A percentile compares a stretch with the other conserved stretches of the same genome.
Evolutionary conservation across 2,797 vertebrate species (phyloP).

Genomic region (Paguma larvata): DNA sequence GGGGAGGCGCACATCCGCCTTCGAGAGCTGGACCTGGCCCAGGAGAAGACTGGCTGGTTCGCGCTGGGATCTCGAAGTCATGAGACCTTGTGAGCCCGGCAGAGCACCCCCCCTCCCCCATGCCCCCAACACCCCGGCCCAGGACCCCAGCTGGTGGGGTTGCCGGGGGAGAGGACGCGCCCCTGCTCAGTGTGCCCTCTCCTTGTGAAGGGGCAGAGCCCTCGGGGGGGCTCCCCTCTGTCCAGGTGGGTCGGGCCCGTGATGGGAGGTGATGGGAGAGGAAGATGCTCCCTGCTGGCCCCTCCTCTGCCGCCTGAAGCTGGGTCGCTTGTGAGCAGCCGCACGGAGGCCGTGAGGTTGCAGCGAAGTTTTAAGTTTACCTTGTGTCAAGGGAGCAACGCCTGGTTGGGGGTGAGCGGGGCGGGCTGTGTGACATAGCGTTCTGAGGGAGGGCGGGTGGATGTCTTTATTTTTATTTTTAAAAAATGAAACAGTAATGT

Average conservation of each 20-base stretch:
- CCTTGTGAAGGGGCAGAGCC: conserved; percentile 35
- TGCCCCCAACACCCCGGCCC: not conserved
- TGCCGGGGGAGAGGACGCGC: not conserved
- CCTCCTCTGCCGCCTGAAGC: conserved; percentile 40
- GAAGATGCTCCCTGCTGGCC: not conserved
- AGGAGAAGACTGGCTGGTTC: conserved; percentile 97
- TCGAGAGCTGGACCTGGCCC: conserved; percentile 92
- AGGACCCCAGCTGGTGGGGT: conserved; percentile 23
- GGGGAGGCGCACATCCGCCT: conserved; percentile 95
- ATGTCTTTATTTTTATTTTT: conserved; percentile 87
- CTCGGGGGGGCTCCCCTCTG: not conserved
- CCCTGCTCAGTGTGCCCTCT: not conserved
- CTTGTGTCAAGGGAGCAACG: conserved; percentile 92
- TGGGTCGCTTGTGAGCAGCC: conserved; percentile 59
- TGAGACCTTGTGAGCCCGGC: conserved; percentile 86
- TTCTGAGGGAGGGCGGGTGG: conserved; percentile 67
- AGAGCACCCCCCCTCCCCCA: not conserved
- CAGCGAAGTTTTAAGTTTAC: conserved; percentile 87
- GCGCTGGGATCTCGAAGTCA: conserved; percentile 91
- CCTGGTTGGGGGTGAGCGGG: conserved; percentile 74
- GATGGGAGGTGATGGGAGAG: not conserved
- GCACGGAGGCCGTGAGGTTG: conserved; percentile 73
- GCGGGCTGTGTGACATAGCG: conserved; percentile 56
- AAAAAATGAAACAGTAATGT: conserved; percentile 85
- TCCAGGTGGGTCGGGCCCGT: not conserved